Evolutionary conservation across 2,113 vertebrate genomes (phyloP).

Genomic region (Scortum barcoo): DNA sequence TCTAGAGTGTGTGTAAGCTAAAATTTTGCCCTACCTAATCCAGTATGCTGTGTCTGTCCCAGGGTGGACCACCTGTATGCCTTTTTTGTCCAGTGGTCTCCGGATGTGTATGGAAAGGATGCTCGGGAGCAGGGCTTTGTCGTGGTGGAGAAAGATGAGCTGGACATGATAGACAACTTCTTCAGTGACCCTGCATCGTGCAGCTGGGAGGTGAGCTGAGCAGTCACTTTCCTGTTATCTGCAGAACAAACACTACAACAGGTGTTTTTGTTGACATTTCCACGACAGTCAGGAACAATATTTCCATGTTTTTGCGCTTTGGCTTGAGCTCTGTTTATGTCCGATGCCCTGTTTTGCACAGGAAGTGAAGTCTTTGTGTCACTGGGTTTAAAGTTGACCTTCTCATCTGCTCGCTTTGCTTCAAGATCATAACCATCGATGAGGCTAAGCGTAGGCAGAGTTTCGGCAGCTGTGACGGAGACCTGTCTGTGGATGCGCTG

Average conservation of each 20-base stretch:
- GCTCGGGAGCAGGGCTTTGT: conserved; percentile 98
- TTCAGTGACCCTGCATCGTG: conserved; percentile 96
- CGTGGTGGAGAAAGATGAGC: conserved; percentile 97
- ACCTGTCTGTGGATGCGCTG: conserved; percentile 82
- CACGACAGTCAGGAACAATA: background rate
- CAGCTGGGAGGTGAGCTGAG: conserved; percentile 94
- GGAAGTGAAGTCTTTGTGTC: background rate
- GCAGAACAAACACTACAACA: background rate
- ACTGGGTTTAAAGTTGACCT: background rate
- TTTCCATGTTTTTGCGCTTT: background rate
- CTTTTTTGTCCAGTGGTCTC: conserved; percentile 98
- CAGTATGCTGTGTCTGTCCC: conserved; percentile 43
- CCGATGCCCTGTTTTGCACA: background rate
- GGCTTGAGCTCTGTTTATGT: background rate
- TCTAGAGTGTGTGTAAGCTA: background rate
- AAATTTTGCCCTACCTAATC: background rate
- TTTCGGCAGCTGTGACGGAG: conserved; percentile 90
- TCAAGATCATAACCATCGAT: conserved; percentile 96
- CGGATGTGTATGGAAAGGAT: conserved; percentile 97
- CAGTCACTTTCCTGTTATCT: too few relatives aligned
- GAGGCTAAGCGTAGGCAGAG: conserved; percentile 96
- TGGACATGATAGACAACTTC: conserved; percentile 99
- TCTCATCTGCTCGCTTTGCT: background rate
- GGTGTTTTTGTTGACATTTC: background rate
- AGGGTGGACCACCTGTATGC: conserved; percentile 97